Base-by-base conservation (phyloP, 2,888 invertebrate species). In the Parasteatoda lunata region DNA sequence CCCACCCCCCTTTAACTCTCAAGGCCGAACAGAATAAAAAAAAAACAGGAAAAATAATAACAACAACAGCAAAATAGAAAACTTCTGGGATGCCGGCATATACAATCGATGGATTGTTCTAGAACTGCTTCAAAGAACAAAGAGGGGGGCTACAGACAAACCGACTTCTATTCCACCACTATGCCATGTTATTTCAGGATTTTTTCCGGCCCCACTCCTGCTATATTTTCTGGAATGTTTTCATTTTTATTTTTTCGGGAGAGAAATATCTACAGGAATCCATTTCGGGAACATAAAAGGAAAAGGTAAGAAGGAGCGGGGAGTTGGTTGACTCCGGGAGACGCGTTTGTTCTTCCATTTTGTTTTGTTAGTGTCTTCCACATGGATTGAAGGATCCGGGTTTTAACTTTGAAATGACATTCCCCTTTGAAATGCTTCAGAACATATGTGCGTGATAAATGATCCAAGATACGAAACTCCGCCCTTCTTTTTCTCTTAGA, bases 51-150 rank as follows among this genome's bases (percentile, higher is more conserved):
- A 52, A 52, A 51, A 72, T 30, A 70, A 51, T 59, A 59, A 59
- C n/a, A n/a, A 59, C 59, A 8, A 7, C 59, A 59, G 8, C 11
- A 59, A 59, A 59, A 9, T 59, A 59, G 9, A 59, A n/a, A n/a
- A 59, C 59, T 59, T 59, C 59, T n/a, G 59, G 79, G 15, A 70
- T 45, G 71, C 45, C 49, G 11, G 77, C 65, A 77, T 83, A 71
- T 72, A 77, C 83, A 77, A 77, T 83, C 83, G 71, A 83, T 85
- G 71, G 77, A 86, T 80, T 86, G 85, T 86, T 86, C 85, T 77
- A 80, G 51, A 70, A 66, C 71, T 69, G 73, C 64, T 45, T 30
- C 64, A 49, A 65, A 54, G 64, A 69, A 49, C 49, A 51, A 64
- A 80, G 68, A 59, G 59, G 47, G 76, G 68, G 68, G 15, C 30